Percentiles rank a stretch among this genome's conserved stretches.
phyloP scores from a whole-genome alignment of 2,888 invertebrate genomes.

The Odontothrips loti region DNA sequence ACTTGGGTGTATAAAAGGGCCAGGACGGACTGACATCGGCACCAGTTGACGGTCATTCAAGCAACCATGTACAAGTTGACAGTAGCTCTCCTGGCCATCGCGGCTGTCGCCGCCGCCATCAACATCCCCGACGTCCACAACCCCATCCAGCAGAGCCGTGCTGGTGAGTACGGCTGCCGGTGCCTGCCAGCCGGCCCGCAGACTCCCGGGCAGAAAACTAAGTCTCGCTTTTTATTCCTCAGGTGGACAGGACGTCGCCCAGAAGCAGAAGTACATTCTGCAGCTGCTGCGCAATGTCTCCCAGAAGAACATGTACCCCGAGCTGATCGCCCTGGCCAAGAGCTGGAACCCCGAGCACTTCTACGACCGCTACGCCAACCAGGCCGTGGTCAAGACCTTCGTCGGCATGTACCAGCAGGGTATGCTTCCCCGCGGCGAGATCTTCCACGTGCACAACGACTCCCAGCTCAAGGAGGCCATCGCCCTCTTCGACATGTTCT shows the following conservation, averaged over 20 bases:
- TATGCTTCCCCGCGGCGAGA: constrained; percentile 54
- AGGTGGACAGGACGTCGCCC: constrained; percentile 1
- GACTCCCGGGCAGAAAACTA: neutral
- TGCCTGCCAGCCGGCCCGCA: neutral
- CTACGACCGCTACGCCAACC: constrained; percentile 42
- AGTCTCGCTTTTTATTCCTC: neutral
- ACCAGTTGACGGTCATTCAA: neutral
- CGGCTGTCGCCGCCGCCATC: neutral
- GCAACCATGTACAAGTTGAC: constrained; percentile 12
- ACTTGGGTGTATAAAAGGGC: neutral
- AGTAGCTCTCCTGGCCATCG: neutral
- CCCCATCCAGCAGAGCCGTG: neutral
- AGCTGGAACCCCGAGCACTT: constrained; percentile 3
- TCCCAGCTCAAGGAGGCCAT: constrained; percentile 59
- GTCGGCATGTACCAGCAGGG: constrained; percentile 54
- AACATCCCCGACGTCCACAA: neutral
- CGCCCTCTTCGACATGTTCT: constrained; percentile 62
- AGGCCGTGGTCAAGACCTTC: constrained; percentile 56
- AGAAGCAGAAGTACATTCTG: constrained; percentile 22
- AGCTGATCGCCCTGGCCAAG: neutral
- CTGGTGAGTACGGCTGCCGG: neutral
- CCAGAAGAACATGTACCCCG: constrained; percentile 24
- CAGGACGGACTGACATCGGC: neutral
- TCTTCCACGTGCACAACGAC: constrained; percentile 59
- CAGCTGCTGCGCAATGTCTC: constrained; percentile 16